Conservation (phyloP, 2,888 invertebrate genomes). For the Zhuqinia jingwanae region DNA sequence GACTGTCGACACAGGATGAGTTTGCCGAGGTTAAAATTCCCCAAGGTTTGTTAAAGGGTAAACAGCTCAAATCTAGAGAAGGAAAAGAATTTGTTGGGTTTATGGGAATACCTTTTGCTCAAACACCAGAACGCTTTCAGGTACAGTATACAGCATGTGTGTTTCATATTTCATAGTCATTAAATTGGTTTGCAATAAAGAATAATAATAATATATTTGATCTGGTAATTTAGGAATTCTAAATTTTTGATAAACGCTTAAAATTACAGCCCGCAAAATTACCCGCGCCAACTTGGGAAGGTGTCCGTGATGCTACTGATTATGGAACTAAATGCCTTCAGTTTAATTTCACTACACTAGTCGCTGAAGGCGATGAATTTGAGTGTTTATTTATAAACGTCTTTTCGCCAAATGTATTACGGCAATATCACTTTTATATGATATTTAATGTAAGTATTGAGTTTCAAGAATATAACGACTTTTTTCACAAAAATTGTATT, state of each 20-base stretch:
- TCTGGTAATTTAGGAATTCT: not conserved
- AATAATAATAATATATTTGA: not conserved
- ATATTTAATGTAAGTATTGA: too few relatives aligned
- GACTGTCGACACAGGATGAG: not conserved
- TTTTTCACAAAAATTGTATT: too few relatives aligned
- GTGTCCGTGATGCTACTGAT: slow-evolving; percentile 55
- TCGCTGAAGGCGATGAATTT: slow-evolving; percentile 62
- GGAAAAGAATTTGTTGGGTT: slow-evolving; percentile 58
- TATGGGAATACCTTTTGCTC: slow-evolving; percentile 71
- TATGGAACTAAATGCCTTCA: slow-evolving; percentile 69
- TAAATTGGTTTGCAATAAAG: not conserved
- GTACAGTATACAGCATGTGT: not conserved
- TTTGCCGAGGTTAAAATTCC: slow-evolving; percentile 41
- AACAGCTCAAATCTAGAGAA: slow-evolving; percentile 45
- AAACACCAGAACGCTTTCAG: slow-evolving; percentile 67
- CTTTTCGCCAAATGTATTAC: slow-evolving; percentile 65
- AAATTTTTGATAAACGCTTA: not conserved
- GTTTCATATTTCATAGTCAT: too few relatives aligned
- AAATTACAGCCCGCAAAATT: slow-evolving; percentile 47
- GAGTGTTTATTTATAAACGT: slow-evolving; percentile 74
- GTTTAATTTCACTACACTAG: slow-evolving; percentile 46
- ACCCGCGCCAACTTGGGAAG: slow-evolving; percentile 67
- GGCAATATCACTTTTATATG: too few relatives aligned
- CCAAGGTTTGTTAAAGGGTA: slow-evolving; percentile 56
- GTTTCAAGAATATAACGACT: too few relatives aligned